phyloP scores from a whole-genome alignment of 2,888 invertebrate genomes.

The Mythimna impura region DNA sequence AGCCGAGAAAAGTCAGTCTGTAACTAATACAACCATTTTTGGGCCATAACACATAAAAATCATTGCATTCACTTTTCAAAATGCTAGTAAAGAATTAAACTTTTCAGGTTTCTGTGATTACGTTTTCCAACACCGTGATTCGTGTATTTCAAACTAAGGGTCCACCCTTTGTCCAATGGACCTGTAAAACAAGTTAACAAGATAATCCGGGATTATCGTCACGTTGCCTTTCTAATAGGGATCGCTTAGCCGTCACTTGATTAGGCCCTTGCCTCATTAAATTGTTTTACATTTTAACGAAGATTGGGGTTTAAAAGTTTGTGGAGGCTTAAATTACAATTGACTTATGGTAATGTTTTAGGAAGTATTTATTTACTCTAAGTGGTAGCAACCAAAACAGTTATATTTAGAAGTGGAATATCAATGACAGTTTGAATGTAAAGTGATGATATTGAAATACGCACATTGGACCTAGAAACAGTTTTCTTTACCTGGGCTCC shows the following conservation, averaged over 20 bases:
- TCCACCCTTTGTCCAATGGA: constrained; percentile 61
- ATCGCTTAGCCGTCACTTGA: constrained; percentile 64
- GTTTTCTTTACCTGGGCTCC: too few species aligned
- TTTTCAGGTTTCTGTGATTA: constrained; percentile 32
- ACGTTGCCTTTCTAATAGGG: constrained; percentile 60
- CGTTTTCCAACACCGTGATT: constrained; percentile 26
- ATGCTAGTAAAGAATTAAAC: not conserved
- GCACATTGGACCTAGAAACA: too few species aligned
- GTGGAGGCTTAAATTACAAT: constrained; percentile 4
- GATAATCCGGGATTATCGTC: constrained; percentile 66
- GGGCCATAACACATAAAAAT: not conserved
- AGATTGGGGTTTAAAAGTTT: constrained; percentile 50
- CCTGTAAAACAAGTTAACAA: constrained; percentile 65
- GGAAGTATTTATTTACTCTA: constrained; percentile 6
- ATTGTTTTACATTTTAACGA: constrained; percentile 59
- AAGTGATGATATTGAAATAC: too few species aligned
- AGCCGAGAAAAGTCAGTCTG: not conserved
- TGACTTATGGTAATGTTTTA: constrained; percentile 2
- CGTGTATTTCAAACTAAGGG: constrained; percentile 50
- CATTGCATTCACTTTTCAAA: constrained; percentile 3
- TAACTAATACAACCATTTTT: not conserved
- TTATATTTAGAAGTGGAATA: not conserved
- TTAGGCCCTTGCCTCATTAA: constrained; percentile 58
- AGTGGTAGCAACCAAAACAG: not conserved
- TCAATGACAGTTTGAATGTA: too few species aligned